Evolutionary conservation across 2,888 invertebrate genomes (phyloP), one percentile per base, ranked within the genome.

Genomic region (Rotaria socialis): DNA sequence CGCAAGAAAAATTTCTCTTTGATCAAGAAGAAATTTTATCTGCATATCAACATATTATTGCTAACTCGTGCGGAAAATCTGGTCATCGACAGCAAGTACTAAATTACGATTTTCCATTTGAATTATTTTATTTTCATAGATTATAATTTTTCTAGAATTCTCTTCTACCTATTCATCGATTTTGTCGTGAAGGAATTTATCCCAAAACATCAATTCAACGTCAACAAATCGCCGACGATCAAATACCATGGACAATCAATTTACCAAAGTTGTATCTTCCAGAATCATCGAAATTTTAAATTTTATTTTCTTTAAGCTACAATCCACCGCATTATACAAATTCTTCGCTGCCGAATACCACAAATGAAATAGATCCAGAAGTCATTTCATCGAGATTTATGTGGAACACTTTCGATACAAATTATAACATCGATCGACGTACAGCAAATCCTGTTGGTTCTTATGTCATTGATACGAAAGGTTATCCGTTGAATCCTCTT

Each of bases 401-500:
- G 80, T 80, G 80, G 80, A 80, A 80, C 47, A n/a, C 14, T 10
- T 80, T 80, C 19, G 80, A 80, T 80, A 80, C 47, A 43, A 80
- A 47, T 22, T 47, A 80, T 47, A 80, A 80, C 24, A n/a, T 80
- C 47, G 80, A 80, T 47, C 80, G 80, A 47, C 80, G 80, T 47
- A 80, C 80, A 47, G 47, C 43, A 5, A 80, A 47, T 80, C 80
- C 80, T 47, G 0, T 14, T 47, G 80, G 80, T 47, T 10, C 10
- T 47, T 80, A 80, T 80, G 0, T 0, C 47, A 80, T 80, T n/a
- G 80, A 80, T 80, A n/a, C 14, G 1, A 24, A 47, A 22, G 80
- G 80, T 80, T 80, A 80, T 80, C 80, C 80, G 8, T 47, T 80
- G 11, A 80, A 80, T 80, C 80, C 80, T n/a, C 47, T 80, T n/a